phyloP scores from a whole-genome alignment of 2,888 invertebrate genomes.

The Cetonia aurata region DNA sequence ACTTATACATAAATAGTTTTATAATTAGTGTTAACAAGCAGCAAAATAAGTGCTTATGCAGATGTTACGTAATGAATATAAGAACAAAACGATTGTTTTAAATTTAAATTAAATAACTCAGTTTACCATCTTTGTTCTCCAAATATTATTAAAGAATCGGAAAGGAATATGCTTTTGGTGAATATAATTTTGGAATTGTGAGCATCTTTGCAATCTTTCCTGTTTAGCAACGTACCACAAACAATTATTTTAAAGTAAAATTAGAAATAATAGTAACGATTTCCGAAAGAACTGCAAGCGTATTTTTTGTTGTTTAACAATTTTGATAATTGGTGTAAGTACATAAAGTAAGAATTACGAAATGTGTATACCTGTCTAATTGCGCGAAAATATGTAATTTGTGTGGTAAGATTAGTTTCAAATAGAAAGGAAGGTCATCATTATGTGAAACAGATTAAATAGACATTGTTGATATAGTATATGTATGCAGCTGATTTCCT shows the following conservation, averaged over 20 bases:
- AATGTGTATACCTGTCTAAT: not conserved
- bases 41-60: slow-evolving; percentile 17
- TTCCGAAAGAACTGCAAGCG: slow-evolving; percentile 7
- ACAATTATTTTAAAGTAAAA: slow-evolving; percentile 1
- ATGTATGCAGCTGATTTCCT: no score
- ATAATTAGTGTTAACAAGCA: slow-evolving; percentile 11
- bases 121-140: slow-evolving; percentile 26
- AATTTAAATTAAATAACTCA: slow-evolving; percentile 9
- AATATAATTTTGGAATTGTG: not conserved
- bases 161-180: not conserved
- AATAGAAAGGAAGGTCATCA: slow-evolving; percentile 11
- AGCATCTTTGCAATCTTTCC: not conserved
- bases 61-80: slow-evolving; percentile 20
- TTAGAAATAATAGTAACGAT: not conserved
- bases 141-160: not conserved
- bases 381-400: no score
- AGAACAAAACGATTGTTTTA: slow-evolving; percentile 10
- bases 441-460: not conserved
- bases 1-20: slow-evolving; percentile 4
- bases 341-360: not conserved
- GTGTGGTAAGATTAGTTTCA: no score
- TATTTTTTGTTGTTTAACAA: slow-evolving; percentile 10
- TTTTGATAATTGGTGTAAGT: slow-evolving; percentile 1
- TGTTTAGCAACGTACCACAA: not conserved
- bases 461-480: no score